A percentile compares a stretch with the other conserved stretches of the same genome.
These are phyloP conservation scores for cattle (Bos taurus) DNA, from an alignment of 2,113 vertebrate genomes.

Conservation along the genomic window ARS-UCD2.0 NC_037336.1:13620501-13621000, in stretches of 20 bases:
- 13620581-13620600: not conserved
- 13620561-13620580: not conserved
- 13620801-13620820: not conserved
- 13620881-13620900: not conserved
- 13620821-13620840: not conserved
- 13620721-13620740: not conserved
- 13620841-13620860: not conserved
- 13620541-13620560: not conserved
- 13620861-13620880: not conserved
- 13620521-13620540: not conserved
- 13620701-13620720: not conserved
- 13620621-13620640: not conserved
- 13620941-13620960: not conserved
- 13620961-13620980: not conserved
- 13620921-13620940: not conserved
- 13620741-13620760: not conserved
- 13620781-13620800: fast-evolving
- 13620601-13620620: not conserved
- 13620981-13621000: not conserved
- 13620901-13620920: not conserved
- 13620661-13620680: not conserved
- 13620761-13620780: not conserved
- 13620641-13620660: not conserved
- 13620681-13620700: not conserved
- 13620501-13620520: not conserved